Evolutionary conservation across 2,113 vertebrate genomes (phyloP).

Genomic region (Calidris pygmaea): DNA sequence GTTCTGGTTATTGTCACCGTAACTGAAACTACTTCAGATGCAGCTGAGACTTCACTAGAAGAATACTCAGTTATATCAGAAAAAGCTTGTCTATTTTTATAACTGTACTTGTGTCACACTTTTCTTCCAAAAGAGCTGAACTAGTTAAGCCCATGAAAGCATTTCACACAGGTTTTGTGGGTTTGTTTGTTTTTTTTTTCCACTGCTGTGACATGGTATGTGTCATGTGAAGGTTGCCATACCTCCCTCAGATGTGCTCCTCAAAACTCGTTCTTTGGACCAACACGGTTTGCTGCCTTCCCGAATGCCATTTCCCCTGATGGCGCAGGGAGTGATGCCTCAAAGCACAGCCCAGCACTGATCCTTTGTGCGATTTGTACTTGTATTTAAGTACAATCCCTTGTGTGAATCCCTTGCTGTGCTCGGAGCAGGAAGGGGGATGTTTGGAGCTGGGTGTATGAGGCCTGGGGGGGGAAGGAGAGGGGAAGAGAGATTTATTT

Average conservation of each 20-base stretch:
- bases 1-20: background rate
- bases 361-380: too few relatives aligned
- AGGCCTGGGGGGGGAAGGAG: background rate
- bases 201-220: accelerated
- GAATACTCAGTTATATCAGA: background rate
- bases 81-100: background rate
- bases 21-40: background rate
- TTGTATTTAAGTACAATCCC: too few relatives aligned
- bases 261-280: background rate
- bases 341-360: background rate
- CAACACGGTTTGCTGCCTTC: accelerated
- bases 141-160: background rate
- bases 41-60: background rate
- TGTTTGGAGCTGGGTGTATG: background rate
- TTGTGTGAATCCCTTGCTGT: background rate
- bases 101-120: background rate
- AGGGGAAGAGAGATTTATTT: constrained; percentile 27
- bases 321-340: background rate
- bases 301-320: background rate
- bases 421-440: background rate
- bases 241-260: background rate
- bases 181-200: background rate
- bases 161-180: background rate
- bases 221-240: accelerated
- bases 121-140: background rate